These are phyloP conservation scores for Helicoverpa assulta DNA, from an alignment of 2,888 invertebrate species.

Conservation along the genomic window DNA sequence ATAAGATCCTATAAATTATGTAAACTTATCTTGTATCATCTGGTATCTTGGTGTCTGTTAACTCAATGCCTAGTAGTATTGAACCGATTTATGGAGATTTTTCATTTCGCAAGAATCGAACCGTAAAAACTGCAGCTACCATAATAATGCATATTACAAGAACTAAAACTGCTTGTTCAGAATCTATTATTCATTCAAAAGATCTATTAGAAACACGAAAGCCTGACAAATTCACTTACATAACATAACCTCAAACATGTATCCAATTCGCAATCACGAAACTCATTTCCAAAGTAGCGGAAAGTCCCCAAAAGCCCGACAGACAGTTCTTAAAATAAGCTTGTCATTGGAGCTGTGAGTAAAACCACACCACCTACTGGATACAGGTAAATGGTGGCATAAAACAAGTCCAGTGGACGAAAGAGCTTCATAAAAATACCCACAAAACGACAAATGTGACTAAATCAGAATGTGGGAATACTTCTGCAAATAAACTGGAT, in stretches of 20 bases:
- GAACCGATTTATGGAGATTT: too few species aligned
- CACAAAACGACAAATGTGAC: slow-evolving; percentile 25
- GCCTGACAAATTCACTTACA: not conserved
- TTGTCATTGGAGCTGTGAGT: not conserved
- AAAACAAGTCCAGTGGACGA: slow-evolving; percentile 19
- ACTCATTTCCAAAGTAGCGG: not conserved
- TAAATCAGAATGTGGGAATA: slow-evolving; percentile 10
- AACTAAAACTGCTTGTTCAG: too few species aligned
- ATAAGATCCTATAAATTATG: not conserved
- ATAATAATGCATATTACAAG: too few species aligned
- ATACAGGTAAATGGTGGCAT: slow-evolving; percentile 26
- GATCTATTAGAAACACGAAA: not conserved
- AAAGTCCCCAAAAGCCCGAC: slow-evolving; percentile 15
- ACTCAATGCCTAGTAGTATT: not conserved
- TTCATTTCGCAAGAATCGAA: not conserved
- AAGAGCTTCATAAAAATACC: slow-evolving; percentile 23
- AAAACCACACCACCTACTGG: slow-evolving; percentile 4
- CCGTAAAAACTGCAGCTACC: not conserved
- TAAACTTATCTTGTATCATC: too few species aligned
- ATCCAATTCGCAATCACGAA: not conserved
- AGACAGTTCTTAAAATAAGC: slow-evolving; percentile 20
- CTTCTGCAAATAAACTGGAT: not conserved
- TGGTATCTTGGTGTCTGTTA: not conserved
- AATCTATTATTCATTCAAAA: too few species aligned
- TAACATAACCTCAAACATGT: not conserved